A percentile compares a stretch with the other conserved stretches of the same genome.
phyloP scores from a whole-genome alignment of 1,140 invertebrate genomes.

The Drosophila punjabiensis region DNA sequence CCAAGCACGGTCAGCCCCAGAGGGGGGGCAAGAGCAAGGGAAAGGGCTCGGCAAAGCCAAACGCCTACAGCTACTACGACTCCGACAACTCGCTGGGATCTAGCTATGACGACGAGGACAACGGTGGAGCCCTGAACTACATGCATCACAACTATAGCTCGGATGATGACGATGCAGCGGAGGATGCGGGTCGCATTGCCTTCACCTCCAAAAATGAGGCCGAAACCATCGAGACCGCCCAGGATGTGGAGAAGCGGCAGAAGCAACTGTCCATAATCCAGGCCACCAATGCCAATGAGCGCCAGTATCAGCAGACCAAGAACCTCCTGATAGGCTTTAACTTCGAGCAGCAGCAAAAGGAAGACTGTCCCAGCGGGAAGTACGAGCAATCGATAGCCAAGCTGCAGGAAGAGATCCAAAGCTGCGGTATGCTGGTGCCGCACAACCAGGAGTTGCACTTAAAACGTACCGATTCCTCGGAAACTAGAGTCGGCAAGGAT shows the following conservation, averaged over 20 bases:
- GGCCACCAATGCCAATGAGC: slow-evolving; percentile 84
- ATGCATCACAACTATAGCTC: slow-evolving; percentile 53
- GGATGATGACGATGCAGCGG: slow-evolving; percentile 63
- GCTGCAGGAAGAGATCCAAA: slow-evolving; percentile 77
- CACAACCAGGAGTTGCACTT: slow-evolving; percentile 54
- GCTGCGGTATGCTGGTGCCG: slow-evolving; percentile 72
- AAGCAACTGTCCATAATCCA: slow-evolving; percentile 84
- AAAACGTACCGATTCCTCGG: slow-evolving; percentile 35
- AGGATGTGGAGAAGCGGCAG: slow-evolving; percentile 81
- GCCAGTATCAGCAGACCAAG: slow-evolving; percentile 80
- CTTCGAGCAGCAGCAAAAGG: slow-evolving; percentile 41
- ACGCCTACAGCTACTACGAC: slow-evolving; percentile 63
- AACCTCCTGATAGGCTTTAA: slow-evolving; percentile 79
- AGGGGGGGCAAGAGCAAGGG: slow-evolving; percentile 12
- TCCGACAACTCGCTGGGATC: slow-evolving; percentile 78
- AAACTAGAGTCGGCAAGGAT: slow-evolving; percentile 15
- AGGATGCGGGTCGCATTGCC: slow-evolving; percentile 87
- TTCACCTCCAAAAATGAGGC: slow-evolving; percentile 94
- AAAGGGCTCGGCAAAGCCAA: slow-evolving; percentile 32
- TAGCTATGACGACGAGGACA: slow-evolving; percentile 70
- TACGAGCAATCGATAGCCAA: slow-evolving; percentile 72
- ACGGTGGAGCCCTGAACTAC: slow-evolving; percentile 19
- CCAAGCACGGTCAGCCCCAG: slow-evolving; percentile 22
- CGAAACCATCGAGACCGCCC: slow-evolving; percentile 90
- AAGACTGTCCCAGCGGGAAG: slow-evolving; percentile 32